Evolutionary conservation across 1,140 invertebrate genomes (phyloP).

Genomic region (Drosophila santomea): DNA sequence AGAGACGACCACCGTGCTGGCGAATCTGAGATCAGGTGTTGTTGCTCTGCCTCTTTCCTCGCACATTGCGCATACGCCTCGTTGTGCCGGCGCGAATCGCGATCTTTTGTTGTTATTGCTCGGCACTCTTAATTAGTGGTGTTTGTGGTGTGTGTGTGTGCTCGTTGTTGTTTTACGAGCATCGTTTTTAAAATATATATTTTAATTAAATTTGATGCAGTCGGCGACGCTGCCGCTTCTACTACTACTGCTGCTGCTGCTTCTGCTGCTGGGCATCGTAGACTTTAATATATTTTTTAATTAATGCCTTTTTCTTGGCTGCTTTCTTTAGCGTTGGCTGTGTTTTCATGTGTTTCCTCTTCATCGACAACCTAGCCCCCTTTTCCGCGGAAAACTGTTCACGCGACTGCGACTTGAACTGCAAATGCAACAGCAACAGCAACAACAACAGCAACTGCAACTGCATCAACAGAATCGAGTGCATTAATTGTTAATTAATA

Average conservation of each 20-base stretch:
- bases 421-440: constrained; percentile 20
- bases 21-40: constrained; percentile 1
- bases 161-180: constrained; percentile 31
- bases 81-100: constrained; percentile 18
- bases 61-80: constrained; percentile 36
- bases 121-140: constrained; percentile 31
- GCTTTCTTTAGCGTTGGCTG: constrained; percentile 48
- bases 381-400: constrained; percentile 19
- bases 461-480: constrained; percentile 39
- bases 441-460: constrained; percentile 20
- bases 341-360: constrained; percentile 32
- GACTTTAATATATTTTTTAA: constrained; percentile 73
- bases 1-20: constrained; percentile 1
- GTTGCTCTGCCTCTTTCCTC: constrained; percentile 2
- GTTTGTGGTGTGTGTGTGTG: constrained; percentile 15
- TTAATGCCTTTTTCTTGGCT: constrained; percentile 74
- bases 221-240: constrained; percentile 9
- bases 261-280: constrained; percentile 6
- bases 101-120: constrained; percentile 29
- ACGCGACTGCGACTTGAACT: constrained; percentile 36
- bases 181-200: constrained; percentile 60
- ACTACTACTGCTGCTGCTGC: background rate
- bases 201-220: constrained; percentile 71
- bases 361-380: background rate
- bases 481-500: constrained; percentile 79